These are phyloP conservation scores for Palythoa grandis DNA, from an alignment of 92 coral and sea anemone species.

Conservation along the genomic window DNA sequence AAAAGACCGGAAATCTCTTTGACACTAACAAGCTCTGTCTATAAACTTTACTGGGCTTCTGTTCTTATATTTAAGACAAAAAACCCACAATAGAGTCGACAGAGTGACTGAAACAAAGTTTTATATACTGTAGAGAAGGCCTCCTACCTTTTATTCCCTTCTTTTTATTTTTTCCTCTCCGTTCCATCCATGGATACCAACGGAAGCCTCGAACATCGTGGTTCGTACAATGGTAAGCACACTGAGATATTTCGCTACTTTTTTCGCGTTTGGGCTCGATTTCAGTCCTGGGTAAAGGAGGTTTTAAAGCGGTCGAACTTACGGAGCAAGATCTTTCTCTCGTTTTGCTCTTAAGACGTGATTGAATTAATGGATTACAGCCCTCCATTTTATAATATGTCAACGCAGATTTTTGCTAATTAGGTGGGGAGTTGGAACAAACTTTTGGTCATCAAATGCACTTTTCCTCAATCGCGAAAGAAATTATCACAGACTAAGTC, in stretches of 20 bases:
- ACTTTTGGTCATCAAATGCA: not conserved
- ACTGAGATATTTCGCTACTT: not conserved
- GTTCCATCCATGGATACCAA: conserved; percentile 42
- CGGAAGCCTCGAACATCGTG: not conserved
- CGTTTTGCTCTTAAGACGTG: not conserved
- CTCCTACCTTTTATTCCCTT: conserved; percentile 5
- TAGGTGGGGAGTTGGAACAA: conserved; percentile 25
- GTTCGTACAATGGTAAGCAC: not conserved
- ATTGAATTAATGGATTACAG: not conserved
- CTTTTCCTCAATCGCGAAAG: conserved; percentile 2
- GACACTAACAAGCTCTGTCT: not conserved
- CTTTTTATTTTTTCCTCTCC: not conserved
- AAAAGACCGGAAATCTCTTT: conserved; percentile 15
- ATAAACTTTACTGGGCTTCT: not conserved
- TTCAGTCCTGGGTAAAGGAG: not conserved
- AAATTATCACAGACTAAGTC: not conserved
- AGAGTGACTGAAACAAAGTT: not conserved
- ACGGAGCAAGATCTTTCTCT: conserved; percentile 2
- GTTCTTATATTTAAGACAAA: not conserved
- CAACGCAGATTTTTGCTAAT: conserved; percentile 18
- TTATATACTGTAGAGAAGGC: not conserved
- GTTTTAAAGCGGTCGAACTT: not conserved
- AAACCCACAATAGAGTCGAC: not conserved
- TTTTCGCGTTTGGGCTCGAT: not conserved
- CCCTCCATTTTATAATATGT: conserved; percentile 15